Conservation (phyloP, 2,113 vertebrate genomes). For the Campylomormyrus numenius region DNA sequence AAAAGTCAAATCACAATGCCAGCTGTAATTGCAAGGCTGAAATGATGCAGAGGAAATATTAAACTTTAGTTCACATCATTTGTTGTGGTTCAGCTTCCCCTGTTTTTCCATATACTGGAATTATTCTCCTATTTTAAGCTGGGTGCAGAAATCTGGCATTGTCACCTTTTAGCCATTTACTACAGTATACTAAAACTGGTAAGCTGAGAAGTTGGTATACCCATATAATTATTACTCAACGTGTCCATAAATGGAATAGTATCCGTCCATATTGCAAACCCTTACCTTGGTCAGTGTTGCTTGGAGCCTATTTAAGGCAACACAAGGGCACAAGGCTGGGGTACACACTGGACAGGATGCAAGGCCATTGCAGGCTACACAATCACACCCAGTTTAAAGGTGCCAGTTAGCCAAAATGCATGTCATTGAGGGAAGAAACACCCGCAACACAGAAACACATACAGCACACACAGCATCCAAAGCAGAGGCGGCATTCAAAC, state of each 20-base stretch:
- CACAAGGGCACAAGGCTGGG: background rate
- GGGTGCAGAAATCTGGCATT: background rate
- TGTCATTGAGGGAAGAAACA: background rate
- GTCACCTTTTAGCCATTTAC: background rate
- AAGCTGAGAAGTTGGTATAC: background rate
- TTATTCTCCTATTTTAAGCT: background rate
- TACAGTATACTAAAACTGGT: background rate
- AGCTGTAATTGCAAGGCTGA: conserved; percentile 40
- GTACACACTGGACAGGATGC: background rate
- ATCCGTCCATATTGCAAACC: background rate
- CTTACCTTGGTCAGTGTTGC: background rate
- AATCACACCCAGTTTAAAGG: background rate
- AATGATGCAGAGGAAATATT: background rate
- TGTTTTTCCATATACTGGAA: background rate
- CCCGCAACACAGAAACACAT: background rate
- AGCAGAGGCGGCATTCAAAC: background rate
- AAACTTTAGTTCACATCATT: background rate
- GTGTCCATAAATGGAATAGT: background rate
- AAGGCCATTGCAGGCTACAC: background rate
- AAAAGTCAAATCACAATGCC: conserved; percentile 20
- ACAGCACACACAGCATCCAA: background rate
- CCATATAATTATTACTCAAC: background rate
- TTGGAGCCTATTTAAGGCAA: background rate
- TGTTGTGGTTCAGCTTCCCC: background rate
- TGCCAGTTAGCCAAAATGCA: background rate